Percentiles rank a stretch among this genome's conserved stretches.
phyloP scores from a whole-genome alignment of 2,888 invertebrate species.

The Lycia hirtaria region DNA sequence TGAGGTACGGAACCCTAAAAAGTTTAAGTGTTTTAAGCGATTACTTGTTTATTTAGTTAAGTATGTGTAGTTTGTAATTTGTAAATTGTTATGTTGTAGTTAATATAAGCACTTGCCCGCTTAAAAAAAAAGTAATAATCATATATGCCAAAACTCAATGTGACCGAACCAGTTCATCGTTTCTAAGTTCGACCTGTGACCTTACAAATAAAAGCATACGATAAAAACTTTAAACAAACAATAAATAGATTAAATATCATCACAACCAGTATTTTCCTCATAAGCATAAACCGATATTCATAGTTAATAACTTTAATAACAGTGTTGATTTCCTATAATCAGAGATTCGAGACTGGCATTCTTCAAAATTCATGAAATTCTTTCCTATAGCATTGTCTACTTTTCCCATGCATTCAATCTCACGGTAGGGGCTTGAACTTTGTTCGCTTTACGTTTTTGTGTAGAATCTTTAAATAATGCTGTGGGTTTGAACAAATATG shows the following conservation, averaged over 20 bases:
- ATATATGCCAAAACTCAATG: too few relatives aligned
- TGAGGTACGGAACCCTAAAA: too few relatives aligned
- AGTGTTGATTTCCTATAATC: slow-evolving; percentile 24
- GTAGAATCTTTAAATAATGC: neutral
- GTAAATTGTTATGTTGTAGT: too few relatives aligned
- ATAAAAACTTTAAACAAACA: too few relatives aligned
- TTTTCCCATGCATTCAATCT: slow-evolving; percentile 36
- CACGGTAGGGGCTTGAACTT: slow-evolving; percentile 34
- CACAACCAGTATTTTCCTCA: neutral
- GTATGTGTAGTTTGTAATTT: too few relatives aligned
- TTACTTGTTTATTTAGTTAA: too few relatives aligned
- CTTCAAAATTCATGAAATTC: slow-evolving; percentile 29
- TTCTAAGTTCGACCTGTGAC: too few relatives aligned
- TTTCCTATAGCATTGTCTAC: slow-evolving; percentile 25
- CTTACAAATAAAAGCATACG: too few relatives aligned
- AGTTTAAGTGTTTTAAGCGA: too few relatives aligned
- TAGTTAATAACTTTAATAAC: slow-evolving; percentile 12
- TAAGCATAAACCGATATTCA: neutral
- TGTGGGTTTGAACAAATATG: slow-evolving; percentile 9
- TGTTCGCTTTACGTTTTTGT: slow-evolving; percentile 17
- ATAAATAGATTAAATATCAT: neutral
- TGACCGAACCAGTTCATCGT: too few relatives aligned
- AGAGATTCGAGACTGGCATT: slow-evolving; percentile 22
- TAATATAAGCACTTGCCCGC: too few relatives aligned
- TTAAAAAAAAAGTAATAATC: too few relatives aligned